A percentile compares a stretch with the other conserved stretches of the same genome.
These are phyloP conservation scores for Chorisops tibialis DNA, from an alignment of 2,888 invertebrate species.

Conservation along the genomic window DNA sequence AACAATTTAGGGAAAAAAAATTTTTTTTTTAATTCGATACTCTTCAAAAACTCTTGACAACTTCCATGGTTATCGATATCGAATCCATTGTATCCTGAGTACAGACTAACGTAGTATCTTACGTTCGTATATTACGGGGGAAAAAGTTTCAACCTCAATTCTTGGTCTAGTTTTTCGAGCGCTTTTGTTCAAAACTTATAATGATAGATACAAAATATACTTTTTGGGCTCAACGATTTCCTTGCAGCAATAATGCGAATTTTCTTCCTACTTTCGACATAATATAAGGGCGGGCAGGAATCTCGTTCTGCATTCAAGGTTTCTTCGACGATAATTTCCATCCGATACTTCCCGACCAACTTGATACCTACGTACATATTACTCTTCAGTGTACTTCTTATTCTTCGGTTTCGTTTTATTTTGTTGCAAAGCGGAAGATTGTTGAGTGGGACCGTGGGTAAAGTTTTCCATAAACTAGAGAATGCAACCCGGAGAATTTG, in stretches of 20 bases:
- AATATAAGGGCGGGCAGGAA: background rate
- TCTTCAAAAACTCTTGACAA: background rate
- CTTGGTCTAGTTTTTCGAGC: background rate
- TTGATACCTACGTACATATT: background rate
- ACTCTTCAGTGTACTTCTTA: background rate
- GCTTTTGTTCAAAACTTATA: constrained; percentile 6
- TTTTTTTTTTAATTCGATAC: constrained; percentile 5
- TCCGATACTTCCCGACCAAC: background rate
- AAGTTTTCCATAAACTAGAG: background rate
- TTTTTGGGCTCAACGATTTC: background rate
- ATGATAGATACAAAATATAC: constrained; percentile 9
- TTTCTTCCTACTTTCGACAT: background rate
- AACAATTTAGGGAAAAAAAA: background rate
- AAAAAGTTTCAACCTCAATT: background rate
- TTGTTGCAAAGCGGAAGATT: too few species aligned
- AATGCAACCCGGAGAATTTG: constrained; percentile 1
- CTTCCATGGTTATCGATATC: constrained; percentile 3
- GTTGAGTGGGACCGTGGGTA: background rate
- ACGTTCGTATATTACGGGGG: too few species aligned
- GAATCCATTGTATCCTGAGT: too few species aligned
- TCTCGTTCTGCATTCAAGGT: background rate
- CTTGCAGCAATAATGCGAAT: constrained; percentile 4
- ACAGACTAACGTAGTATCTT: too few species aligned
- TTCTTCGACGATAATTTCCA: background rate
- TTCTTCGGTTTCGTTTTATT: background rate